Base-by-base conservation (phyloP, 2,113 vertebrate species). In the Pungitius pungitius region DNA sequence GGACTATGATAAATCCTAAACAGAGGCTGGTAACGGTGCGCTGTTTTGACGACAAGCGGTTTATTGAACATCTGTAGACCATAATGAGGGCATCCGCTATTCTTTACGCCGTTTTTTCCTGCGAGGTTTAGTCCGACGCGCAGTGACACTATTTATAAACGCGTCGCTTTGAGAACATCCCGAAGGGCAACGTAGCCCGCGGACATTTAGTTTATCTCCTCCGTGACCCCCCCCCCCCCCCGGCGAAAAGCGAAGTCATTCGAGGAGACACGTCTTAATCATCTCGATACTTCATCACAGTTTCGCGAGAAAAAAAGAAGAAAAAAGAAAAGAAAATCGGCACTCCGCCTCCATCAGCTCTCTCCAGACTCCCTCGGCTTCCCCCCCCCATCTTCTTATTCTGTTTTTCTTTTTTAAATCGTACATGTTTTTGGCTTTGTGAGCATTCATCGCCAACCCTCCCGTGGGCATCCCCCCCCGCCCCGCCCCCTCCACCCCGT, bases 51-150 rank as follows among this genome's bases (percentile, higher is more conserved):
- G 82, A 73, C 70, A 64, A 77, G 81, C 83, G 86, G 85, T 55
- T 78, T 87, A 74, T 85, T 86, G 85, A 91, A 92, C 92, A 91
- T 91, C 87, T 87, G 88, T 79, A 87, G 87, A 87, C 77, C 89
- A 85, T 87, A 91, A 94, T 93, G 92, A 89, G 90, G 90, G 83
- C 89, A 90, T 92, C 92, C 89, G 91, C 89, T 91, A 88, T 88
- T 87, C 80, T 87, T 66, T 59, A 79, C 83, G 58, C 61, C 49
- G 85, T 52, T 69, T 85, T 87, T 42, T 68, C 86, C 75, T 85
- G 82, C 82, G 63, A 76, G 81, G 58, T 82, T 83, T 83, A 89
- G 82, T 77, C 51, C 81, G 75, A 79, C 87, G 82, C 83, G 63
- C 73, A 72, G 81, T 87, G 86, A 88, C 87, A 88, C 81, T 85